Base-by-base conservation (phyloP, 2,797 vertebrate genomes). In the Uromys caudimaculatus region DNA sequence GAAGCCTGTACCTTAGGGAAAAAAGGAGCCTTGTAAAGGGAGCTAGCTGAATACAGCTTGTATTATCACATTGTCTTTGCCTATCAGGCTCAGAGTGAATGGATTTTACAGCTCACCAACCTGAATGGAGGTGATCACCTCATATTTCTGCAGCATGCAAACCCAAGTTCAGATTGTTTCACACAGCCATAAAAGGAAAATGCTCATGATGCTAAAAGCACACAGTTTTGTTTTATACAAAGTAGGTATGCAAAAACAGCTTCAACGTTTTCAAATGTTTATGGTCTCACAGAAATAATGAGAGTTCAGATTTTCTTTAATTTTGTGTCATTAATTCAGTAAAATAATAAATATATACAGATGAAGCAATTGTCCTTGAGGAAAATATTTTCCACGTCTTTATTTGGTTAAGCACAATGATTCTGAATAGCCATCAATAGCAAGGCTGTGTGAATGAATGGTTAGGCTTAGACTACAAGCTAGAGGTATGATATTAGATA, bases 81-180 rank as follows among this genome's bases (percentile, higher is more conserved):
- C 60, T 60, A 60, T 35, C 56, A 78, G 1, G 1, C 27, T 90
- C 38, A n/a, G 50, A 60, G 24, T 79, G 78, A 96, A 88, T 73
- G 52, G 56, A 27, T 24, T 95, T 96, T 92, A 94, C 86, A 92
- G 60, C 38, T 89, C 64, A 94, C 60, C 96, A 93, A 83, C 85
- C 2, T 76, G 52, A 86, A 84, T 6, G 6, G 60, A 79, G 56
- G 41, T 1, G 4, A 78, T 29, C 64, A 69, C 32, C 62, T 93
- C 90, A 47, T 23, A 60, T 91, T 91, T 96, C 86, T 67, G 23
- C 32, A 32, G 27, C 4, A 86, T 16, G 56, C 35, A 89, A 3
- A 84, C 17, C 29, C 58, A 77, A 78, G 77, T 81, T 78, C 75
- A 95, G 47, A 50, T 90, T 60, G 41, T 8, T 64, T 69, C 64